Base-by-base conservation (phyloP, 2,888 invertebrate species). In the Oscheius onirici region DNA sequence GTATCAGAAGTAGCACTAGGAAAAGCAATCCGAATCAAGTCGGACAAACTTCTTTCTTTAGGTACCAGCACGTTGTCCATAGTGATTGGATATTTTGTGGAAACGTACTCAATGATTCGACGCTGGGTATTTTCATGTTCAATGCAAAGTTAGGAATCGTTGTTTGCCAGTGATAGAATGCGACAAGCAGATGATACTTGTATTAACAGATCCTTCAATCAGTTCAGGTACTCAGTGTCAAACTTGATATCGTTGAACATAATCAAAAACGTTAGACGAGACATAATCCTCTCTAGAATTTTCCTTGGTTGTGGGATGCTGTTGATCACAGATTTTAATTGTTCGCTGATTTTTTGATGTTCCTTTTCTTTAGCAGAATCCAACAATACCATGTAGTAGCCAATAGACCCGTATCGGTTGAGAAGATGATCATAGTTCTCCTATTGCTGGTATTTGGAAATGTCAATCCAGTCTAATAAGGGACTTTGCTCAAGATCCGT, bases 401-500 rank as follows among this genome's bases (percentile, higher is more conserved):
- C 68, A 1, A 57, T 57, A 13, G 43, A 22, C 5, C 68, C 68
- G 34, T 68, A 68, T 0, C 17, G 15, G 43, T 44, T 17, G 2
- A 57, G 17, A 26, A 68, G 24, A 0, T 57, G 57, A n/a, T 57
- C 57, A 28, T 52, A 68, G 34, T 41, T 40, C 6, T 68, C 43
- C 68, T 58, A 68, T 43, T 57, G 34, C 22, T 68, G 68, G 10
- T 58, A 68, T 13, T 58, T 57, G 28, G 68, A 57, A 10, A 68
- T 68, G 43, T 68, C 68, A 15, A 68, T 28, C 68, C 68, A 68
- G 0, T 68, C 68, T 3, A 20, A 1, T 0, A 68, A 34, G 0
- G 3, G 11, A 46, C 28, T 43, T 1, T 54, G 20, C 0, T 51
- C 68, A 10, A 68, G 46, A 11, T 68, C 20, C 5, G 54, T 22